Base-by-base conservation (phyloP, 2,888 invertebrate genomes). In the Lycia hirtaria region DNA sequence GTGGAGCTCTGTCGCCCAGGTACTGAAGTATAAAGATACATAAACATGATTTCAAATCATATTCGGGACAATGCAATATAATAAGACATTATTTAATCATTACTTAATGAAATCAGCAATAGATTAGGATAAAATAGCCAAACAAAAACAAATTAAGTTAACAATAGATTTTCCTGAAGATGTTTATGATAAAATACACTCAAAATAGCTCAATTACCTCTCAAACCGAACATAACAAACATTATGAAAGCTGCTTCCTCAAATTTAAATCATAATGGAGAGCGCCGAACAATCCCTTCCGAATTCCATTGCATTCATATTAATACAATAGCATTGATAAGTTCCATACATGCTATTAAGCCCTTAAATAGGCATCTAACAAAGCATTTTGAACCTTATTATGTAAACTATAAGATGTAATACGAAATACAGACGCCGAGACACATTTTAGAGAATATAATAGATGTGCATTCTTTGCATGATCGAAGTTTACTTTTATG, bases 381-480 rank as follows among this genome's bases (percentile, higher is more conserved):
- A 49, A 30, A 7, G 12, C 1, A 60, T 55, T 44, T 28, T 48
- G 9, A 49, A 55, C 60, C 50, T 15, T 59, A 55, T 24, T 6
- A 0, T 0, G 0, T 14, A 17, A 41, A 0, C 1, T 12, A 19
- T 35, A 64, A n/a, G 40, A 26, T 17, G 45, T 35, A 60, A 50
- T 47, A 24, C 41, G 3, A 6, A 51, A 12, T 48, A 37, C 0
- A 17, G 6, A 43, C 14, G 3, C 6, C 6, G 9, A 12, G 37
- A 33, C 32, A 17, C 35, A 53, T 56, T 62, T 51, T 14, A 47
- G 35, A 49, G 40, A 62, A 30, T 30, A 59, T 50, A 60, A 60
- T 63, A 61, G 53, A 52, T 50, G 32, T 72, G 68, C 73, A 71
- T 76, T 77, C 68, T 69, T 70, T 60, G 60, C 60, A 64, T 62